Evolutionary conservation across 2,113 vertebrate genomes (phyloP), one percentile per base, ranked within the genome.

Genomic region (Triplophysa tibetana): DNA sequence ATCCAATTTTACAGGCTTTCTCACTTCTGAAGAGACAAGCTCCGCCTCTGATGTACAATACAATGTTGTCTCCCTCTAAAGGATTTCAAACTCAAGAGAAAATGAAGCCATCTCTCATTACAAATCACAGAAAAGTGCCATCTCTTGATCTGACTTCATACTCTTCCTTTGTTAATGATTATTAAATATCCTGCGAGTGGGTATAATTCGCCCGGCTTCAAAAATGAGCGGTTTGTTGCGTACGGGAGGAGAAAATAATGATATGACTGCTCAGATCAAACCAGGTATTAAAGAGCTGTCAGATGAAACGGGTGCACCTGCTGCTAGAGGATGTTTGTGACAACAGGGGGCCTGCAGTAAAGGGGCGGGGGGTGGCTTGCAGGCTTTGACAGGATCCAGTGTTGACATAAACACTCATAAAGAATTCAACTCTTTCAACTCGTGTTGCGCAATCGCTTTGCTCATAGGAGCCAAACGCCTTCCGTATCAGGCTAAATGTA

Each of bases 281-380:
- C 60, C 24, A 78, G 52, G 76, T 81, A 78, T 82, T 81, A 76
- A 77, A 76, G 68, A 79, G 75, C 77, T 86, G 85, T 88, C 85
- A 86, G 75, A 83, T 81, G 76, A 88, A 86, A 85, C 73, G 70
- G 16, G 70, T 21, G 72, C 74, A 11, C 78, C 78, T 50, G 76
- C 75, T 67, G 78, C 12, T 75, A 48, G n/a, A 81, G 81, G 83
- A 81, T 85, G 78, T 82, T 82, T 66, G 74, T 84, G 77, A 82
- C 82, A 76, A 63, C 62, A 48, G 81, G 68, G 77, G 70, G 62
- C 29, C 69, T 43, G 60, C 62, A 81, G 43, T 60, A 58, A 52
- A 58, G 77, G 66, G 70, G 68, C 73, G 1, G 60, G 23, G 41
- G 26, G 69, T 0, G 29, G 41, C 64, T 13, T 62, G 58, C 65